Base-by-base conservation (phyloP, 2,888 invertebrate genomes). In the Philonicus albiceps region DNA sequence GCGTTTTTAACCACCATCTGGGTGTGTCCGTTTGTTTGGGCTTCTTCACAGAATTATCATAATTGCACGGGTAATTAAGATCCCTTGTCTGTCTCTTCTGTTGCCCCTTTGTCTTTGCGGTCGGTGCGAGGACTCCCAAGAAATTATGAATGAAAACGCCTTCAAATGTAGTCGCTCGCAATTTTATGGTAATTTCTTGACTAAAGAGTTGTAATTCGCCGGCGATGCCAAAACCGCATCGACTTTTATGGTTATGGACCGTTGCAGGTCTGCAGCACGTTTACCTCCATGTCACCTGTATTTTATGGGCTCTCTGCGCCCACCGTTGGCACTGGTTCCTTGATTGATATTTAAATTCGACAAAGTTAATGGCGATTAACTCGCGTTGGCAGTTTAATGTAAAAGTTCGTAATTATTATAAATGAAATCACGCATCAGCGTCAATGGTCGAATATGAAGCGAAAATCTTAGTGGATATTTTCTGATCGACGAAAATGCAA, bases 21-120 rank as follows among this genome's bases (percentile, higher is more conserved):
- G 83, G 83, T 64, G 83, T 83, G 83, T 64, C 72, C 83, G 37
- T 72, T 83, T 83, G 83, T 34, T 83, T 40, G 72, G 22, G 72
- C 55, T 64, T 64, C 64, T 72, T 55, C n/a, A 34, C 19, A 6
- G 72, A 64, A 83, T 83, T 83, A 83, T 11, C 83, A 83, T 83
- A 83, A 83, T 83, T 83, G 72, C 72, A 30, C 64, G 22, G 72
- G 37, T 83, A 83, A 83, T 83, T 83, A 83, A 64, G 83, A 83
- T 37, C 37, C 8, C 64, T 34, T 37, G 83, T 64, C 37, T 83
- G 16, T 31, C 83, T 55, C 64, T 37, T 55, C 72, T 27, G 16
- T 1, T 22, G 78, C 43, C 40, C 43, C 43, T 78, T 27, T 34
- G 27, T 37, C 3, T 78, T 78, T 19, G 78, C 43, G 43, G 43